phyloP scores from a whole-genome alignment of 2,888 invertebrate species.

The Eupithecia vulgata region DNA sequence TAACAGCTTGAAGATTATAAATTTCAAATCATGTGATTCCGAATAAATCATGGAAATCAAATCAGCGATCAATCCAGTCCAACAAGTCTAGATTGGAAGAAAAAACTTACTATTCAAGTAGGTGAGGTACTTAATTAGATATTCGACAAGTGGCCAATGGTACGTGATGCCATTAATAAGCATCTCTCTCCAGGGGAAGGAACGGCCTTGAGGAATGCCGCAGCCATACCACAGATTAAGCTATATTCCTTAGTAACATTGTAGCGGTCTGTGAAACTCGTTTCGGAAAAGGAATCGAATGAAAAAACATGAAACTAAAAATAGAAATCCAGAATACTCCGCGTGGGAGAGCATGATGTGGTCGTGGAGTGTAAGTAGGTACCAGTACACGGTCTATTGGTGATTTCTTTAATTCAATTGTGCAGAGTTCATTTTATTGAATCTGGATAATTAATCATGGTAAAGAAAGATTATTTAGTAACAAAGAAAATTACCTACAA shows the following conservation, averaged over 20 bases:
- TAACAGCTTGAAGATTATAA: not conserved
- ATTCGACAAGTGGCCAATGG: constrained; percentile 52
- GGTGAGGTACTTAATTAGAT: constrained; percentile 35
- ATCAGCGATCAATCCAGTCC: not conserved
- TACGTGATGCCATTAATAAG: constrained; percentile 43
- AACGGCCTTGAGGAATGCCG: constrained; percentile 79
- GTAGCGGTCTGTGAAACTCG: constrained; percentile 34
- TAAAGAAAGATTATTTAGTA: too few relatives aligned
- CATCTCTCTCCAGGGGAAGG: constrained; percentile 58
- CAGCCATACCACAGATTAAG: constrained; percentile 34
- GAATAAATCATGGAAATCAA: not conserved
- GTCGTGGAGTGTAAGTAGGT: not conserved
- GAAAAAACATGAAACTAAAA: constrained; percentile 15
- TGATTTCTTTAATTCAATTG: not conserved
- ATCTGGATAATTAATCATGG: not conserved
- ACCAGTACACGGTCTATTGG: not conserved
- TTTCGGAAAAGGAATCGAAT: constrained; percentile 33
- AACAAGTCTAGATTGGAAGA: not conserved
- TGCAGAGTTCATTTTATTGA: not conserved
- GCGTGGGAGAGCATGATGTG: constrained; percentile 16
- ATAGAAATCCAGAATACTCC: constrained; percentile 18
- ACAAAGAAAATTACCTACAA: too few relatives aligned
- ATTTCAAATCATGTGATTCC: not conserved
- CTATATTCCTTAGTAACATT: constrained; percentile 38
- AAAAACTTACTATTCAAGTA: not conserved